Conservation (phyloP, 2,113 vertebrate species). For the Amphilophus citrinellus region DNA sequence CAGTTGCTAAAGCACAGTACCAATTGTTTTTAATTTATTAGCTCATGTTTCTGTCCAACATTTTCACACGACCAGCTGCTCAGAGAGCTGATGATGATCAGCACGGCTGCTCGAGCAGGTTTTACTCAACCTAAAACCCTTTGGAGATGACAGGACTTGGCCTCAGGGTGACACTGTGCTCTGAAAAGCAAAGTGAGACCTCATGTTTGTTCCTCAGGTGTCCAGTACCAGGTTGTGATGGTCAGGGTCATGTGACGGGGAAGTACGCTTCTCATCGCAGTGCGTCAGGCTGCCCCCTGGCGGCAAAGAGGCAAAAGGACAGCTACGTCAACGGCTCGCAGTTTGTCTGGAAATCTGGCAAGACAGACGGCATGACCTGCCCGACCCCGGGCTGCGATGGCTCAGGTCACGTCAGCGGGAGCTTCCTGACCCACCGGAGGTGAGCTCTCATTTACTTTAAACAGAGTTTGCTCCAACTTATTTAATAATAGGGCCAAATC, state of each 20-base stretch:
- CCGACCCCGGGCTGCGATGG: conserved; percentile 97
- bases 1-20: not conserved
- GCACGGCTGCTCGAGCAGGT: not conserved
- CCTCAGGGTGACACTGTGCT: not conserved
- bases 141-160: not conserved
- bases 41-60: not conserved
- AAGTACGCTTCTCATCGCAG: conserved; percentile 98
- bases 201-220: conserved; percentile 81
- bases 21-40: not conserved
- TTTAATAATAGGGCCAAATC: not conserved
- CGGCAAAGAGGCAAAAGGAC: conserved; percentile 97
- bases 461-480: not conserved
- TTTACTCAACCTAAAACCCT: not conserved
- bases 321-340: conserved; percentile 91
- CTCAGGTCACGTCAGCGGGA: conserved; percentile 96
- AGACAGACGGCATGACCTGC: conserved; percentile 97
- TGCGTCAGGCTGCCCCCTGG: conserved; percentile 95
- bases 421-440: conserved; percentile 98
- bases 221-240: conserved; percentile 96
- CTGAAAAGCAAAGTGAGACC: not conserved
- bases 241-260: conserved; percentile 97
- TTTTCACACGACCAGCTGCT: not conserved
- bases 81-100: not conserved
- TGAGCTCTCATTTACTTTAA: conserved; percentile 48
- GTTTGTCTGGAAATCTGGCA: conserved; percentile 96